Percentiles rank a stretch among this genome's conserved stretches.
Evolutionary conservation across 2,888 invertebrate species (phyloP).

Genomic region (Lordiphosa andalusiaca): DNA sequence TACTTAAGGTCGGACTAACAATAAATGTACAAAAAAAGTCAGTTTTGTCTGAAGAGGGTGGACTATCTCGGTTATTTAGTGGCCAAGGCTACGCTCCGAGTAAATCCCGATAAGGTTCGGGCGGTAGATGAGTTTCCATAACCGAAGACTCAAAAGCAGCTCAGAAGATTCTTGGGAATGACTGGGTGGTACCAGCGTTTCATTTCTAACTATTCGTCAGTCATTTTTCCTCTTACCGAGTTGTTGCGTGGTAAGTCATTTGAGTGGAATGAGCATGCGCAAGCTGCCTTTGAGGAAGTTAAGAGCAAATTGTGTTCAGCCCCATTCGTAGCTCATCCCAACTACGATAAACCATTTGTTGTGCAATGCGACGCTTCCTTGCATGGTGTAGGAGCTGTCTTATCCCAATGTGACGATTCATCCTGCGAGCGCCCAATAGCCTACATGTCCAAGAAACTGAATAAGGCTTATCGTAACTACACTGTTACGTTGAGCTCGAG

Average conservation of each 20-base stretch:
- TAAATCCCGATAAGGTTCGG: neutral
- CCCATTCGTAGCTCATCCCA: no score
- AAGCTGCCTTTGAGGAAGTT: constrained; percentile 1
- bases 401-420: neutral
- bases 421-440: constrained; percentile 10
- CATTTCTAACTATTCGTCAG: constrained; percentile 2
- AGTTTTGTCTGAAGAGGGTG: constrained; percentile 5
- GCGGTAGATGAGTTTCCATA: constrained; percentile 1
- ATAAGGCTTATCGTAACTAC: constrained; percentile 13
- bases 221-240: constrained; percentile 6
- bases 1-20: neutral
- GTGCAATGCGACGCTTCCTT: no score
- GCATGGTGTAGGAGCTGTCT: no score
- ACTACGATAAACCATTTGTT: no score
- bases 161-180: constrained; percentile 12
- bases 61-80: constrained; percentile 8
- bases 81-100: no score
- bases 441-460: constrained; percentile 20
- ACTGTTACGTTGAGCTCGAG: constrained; percentile 7
- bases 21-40: constrained; percentile 6
- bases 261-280: constrained; percentile 7
- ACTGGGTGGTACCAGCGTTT: constrained; percentile 17
- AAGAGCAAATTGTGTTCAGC: no score
- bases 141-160: constrained; percentile 10
- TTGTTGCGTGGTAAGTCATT: constrained; percentile 3